Evolutionary conservation across 1,140 invertebrate species (phyloP).

Genomic region (Zaprionus lachaisei): DNA sequence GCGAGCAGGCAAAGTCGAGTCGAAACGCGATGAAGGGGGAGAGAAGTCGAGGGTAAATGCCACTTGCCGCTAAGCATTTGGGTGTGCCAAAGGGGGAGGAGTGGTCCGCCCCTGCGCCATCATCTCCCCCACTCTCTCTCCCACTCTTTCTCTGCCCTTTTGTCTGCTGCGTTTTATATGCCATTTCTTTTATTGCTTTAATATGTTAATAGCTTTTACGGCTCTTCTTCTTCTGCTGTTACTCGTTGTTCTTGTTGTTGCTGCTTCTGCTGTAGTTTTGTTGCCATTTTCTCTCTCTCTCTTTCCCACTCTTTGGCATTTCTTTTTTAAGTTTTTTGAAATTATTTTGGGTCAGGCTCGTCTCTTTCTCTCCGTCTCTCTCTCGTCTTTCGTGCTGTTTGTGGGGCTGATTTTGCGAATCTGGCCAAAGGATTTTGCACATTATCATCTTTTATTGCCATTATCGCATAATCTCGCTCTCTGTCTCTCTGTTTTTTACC

Average conservation of each 20-base stretch:
- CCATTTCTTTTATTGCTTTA: constrained; percentile 84
- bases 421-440: constrained; percentile 70
- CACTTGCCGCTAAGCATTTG: constrained; percentile 75
- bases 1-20: constrained; percentile 20
- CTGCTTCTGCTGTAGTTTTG: constrained; percentile 41
- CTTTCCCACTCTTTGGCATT: neutral
- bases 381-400: neutral
- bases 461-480: constrained; percentile 61
- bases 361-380: neutral
- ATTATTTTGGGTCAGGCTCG: constrained; percentile 50
- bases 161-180: constrained; percentile 73
- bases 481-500: constrained; percentile 43
- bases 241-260: constrained; percentile 28
- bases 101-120: neutral
- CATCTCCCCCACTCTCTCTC: neutral
- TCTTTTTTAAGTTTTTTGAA: constrained; percentile 50
- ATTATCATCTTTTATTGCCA: constrained; percentile 73
- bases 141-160: constrained; percentile 1
- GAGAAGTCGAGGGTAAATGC: constrained; percentile 63
- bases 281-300: constrained; percentile 36
- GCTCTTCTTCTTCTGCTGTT: constrained; percentile 18
- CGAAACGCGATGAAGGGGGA: neutral
- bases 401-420: constrained; percentile 65
- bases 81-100: constrained; percentile 47
- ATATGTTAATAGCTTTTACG: constrained; percentile 81